phyloP scores from a whole-genome alignment of 2,888 invertebrate genomes.

The Rutpela maculata region DNA sequence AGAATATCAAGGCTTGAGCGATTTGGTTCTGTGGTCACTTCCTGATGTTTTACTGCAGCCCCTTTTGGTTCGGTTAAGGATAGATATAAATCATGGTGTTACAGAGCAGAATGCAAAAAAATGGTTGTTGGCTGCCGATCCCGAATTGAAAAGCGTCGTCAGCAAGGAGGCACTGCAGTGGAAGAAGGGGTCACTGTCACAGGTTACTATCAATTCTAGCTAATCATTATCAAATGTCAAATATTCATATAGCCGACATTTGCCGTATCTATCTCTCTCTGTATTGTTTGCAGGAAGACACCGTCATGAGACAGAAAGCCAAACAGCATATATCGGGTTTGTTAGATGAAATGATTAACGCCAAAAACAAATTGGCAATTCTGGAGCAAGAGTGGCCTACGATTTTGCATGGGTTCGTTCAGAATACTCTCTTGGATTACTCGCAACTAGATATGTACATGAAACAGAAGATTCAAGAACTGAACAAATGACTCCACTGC shows the following conservation, averaged over 20 bases:
- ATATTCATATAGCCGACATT: not conserved
- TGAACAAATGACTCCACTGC: slow-evolving; percentile 64
- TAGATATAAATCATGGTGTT: slow-evolving; percentile 76
- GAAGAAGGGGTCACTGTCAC: slow-evolving; percentile 78
- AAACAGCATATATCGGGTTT: slow-evolving; percentile 82
- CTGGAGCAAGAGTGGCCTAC: slow-evolving; percentile 87
- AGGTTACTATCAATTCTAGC: slow-evolving; percentile 67
- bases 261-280: not conserved
- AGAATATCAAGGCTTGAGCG: slow-evolving; percentile 85
- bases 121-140: slow-evolving; percentile 84
- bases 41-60: slow-evolving; percentile 88
- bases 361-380: slow-evolving; percentile 84
- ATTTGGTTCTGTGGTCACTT: slow-evolving; percentile 86
- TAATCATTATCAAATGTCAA: not conserved
- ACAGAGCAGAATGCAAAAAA: slow-evolving; percentile 78
- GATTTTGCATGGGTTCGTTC: slow-evolving; percentile 85
- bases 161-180: slow-evolving; percentile 92
- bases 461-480: slow-evolving; percentile 79
- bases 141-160: slow-evolving; percentile 86
- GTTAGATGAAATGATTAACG: slow-evolving; percentile 84
- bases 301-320: slow-evolving; percentile 84
- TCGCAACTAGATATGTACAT: slow-evolving; percentile 88
- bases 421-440: slow-evolving; percentile 86
- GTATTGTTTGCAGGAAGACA: slow-evolving; percentile 79
- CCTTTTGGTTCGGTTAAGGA: slow-evolving; percentile 82